phyloP scores from a whole-genome alignment of 2,797 vertebrate species.

The Lacerta viridis region DNA sequence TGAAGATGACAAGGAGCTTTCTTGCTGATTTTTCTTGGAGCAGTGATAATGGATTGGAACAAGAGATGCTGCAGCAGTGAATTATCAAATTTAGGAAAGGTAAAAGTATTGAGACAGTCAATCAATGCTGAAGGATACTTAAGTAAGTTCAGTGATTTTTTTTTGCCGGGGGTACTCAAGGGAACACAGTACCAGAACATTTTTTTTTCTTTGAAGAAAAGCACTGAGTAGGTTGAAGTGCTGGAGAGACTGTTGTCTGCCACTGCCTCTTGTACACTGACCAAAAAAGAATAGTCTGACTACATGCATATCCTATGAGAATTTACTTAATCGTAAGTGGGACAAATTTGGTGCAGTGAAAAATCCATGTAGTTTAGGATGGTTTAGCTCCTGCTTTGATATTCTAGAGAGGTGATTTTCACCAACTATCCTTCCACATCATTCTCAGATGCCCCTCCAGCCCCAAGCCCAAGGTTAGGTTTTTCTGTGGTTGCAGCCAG shows the following conservation, averaged over 20 bases:
- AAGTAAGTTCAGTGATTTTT: neutral
- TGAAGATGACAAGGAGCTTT: conserved; percentile 17
- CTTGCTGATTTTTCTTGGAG: neutral
- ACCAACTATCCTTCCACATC: neutral
- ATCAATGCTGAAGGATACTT: neutral
- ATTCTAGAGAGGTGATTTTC: neutral
- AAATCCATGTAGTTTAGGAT: too few species aligned
- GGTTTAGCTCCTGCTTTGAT: too few species aligned
- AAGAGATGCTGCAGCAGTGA: conserved; percentile 37
- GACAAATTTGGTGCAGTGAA: neutral
- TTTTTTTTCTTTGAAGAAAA: too few species aligned
- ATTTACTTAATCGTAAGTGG: neutral
- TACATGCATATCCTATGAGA: neutral
- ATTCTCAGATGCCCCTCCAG: neutral
- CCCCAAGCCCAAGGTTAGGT: neutral
- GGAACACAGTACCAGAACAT: too few species aligned
- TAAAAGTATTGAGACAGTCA: neutral
- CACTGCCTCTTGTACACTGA: neutral
- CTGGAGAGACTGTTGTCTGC: neutral
- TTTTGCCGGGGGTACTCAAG: too few species aligned
- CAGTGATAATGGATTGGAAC: conserved; percentile 39
- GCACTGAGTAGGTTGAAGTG: neutral
- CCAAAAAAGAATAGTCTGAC: conserved; percentile 4
- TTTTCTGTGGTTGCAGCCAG: neutral
- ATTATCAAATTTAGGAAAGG: neutral